These are phyloP conservation scores for Ricordea florida DNA, from an alignment of 92 coral and sea anemone species.

Conservation along the genomic window DNA sequence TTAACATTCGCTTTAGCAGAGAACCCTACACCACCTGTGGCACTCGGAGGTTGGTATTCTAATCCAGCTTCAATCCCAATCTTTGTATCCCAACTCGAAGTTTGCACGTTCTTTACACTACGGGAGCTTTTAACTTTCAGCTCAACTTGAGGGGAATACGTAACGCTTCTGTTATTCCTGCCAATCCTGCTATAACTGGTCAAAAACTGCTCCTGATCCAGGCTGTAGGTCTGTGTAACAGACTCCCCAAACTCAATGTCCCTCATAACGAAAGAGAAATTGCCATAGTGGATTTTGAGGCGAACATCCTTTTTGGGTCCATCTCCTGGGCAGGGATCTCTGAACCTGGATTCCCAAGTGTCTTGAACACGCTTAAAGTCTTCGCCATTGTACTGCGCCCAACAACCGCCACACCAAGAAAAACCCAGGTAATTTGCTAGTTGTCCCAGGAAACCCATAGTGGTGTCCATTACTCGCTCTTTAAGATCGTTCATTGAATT, in stretches of 20 bases:
- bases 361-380: constrained; percentile 52
- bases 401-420: constrained; percentile 61
- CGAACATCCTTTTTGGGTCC: constrained; percentile 53
- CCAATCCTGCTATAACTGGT: constrained; percentile 3
- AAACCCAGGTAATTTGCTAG: constrained; percentile 49
- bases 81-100: constrained; percentile 18
- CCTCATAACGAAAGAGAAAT: constrained; percentile 11
- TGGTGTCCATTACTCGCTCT: constrained; percentile 61
- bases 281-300: constrained; percentile 1
- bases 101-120: constrained; percentile 3
- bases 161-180: background rate
- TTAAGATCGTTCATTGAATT: constrained; percentile 35
- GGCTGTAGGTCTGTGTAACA: background rate
- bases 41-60: constrained; percentile 10
- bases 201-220: background rate
- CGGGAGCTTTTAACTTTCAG: background rate
- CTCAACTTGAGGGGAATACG: background rate
- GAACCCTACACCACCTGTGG: constrained; percentile 28
- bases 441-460: constrained; percentile 23
- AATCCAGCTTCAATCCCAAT: constrained; percentile 15
- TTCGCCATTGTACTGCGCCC: constrained; percentile 28
- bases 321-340: constrained; percentile 7
- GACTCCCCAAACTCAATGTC: constrained; percentile 26
- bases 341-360: constrained; percentile 51
- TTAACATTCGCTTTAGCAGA: constrained; percentile 5